Conservation (phyloP, 2,888 invertebrate genomes). For the Drosophila suboccidentalis region DNA sequence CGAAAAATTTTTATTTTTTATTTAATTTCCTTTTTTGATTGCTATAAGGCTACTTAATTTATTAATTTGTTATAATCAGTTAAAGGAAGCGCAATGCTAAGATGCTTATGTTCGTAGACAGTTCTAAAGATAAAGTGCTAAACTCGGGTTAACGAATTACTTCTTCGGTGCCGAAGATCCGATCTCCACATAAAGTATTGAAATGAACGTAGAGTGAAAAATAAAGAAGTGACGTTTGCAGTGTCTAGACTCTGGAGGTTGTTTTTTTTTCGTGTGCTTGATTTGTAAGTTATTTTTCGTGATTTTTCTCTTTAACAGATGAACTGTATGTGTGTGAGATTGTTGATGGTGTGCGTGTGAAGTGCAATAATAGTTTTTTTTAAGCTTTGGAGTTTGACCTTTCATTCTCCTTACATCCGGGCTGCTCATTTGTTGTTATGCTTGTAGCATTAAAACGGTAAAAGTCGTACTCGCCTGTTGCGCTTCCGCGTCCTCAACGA, state of each 20-base stretch:
- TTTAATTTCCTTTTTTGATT: slow-evolving; percentile 54
- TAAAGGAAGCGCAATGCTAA: slow-evolving; percentile 20
- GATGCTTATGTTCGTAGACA: slow-evolving; percentile 20
- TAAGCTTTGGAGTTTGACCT: slow-evolving; percentile 55
- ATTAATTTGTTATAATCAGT: slow-evolving; percentile 17
- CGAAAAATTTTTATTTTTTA: slow-evolving; percentile 60
- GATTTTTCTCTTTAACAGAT: slow-evolving; percentile 24
- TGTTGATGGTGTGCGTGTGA: not conserved
- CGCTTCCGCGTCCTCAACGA: slow-evolving; percentile 53
- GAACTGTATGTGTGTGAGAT: not conserved
- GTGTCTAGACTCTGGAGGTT: slow-evolving; percentile 49
- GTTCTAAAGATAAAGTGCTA: slow-evolving; percentile 8
- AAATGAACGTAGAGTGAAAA: slow-evolving; percentile 61
- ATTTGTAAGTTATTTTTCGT: slow-evolving; percentile 43
- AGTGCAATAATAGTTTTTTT: slow-evolving; percentile 18
- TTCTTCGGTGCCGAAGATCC: slow-evolving; percentile 49
- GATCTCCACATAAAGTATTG: slow-evolving; percentile 60
- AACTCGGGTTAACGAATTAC: slow-evolving; percentile 20
- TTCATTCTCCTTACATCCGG: slow-evolving; percentile 34
- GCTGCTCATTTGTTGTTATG: slow-evolving; percentile 25
- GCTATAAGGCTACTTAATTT: slow-evolving; percentile 32
- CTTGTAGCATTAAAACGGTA: slow-evolving; percentile 51
- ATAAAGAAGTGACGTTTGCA: slow-evolving; percentile 66
- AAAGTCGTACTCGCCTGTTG: slow-evolving; percentile 67
- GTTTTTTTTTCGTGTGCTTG: slow-evolving; percentile 36